Base-by-base conservation (phyloP, 2,797 vertebrate genomes). In the Amblyraja radiata region DNA sequence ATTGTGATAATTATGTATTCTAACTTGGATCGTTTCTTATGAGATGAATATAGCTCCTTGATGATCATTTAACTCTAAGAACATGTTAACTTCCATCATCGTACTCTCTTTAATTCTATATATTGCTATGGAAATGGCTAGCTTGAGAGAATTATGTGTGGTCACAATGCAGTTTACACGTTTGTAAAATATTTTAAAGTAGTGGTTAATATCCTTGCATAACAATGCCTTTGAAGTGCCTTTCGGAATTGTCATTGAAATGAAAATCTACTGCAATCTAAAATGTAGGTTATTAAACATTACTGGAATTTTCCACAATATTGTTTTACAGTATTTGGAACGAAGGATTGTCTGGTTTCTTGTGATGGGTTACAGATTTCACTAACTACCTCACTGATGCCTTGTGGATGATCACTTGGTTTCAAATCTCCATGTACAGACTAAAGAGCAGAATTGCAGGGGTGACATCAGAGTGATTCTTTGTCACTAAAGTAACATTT, bases 51-150 rank as follows among this genome's bases (percentile, higher is more conserved):
- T 14, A 93, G 94, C 94, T 94, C 94, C 83, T 73, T 65, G 58
- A 77, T 90, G 94, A 93, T 94, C 93, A 94, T 94, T 94, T 86
- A 94, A 95, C 94, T 81, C 25, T 11, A 86, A 93, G 94, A 94
- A 95, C 94, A 94, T 81, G 93, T 94, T 95, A 95, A 95, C 94
- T 95, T 94, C 94, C 91, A 18, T 95, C 95, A 94, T 91, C 94
- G 93, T 93, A 94, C 95, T 94, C 93, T 93, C 93, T 94, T 93
- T 96, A 94, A 94, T 94, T 95, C 94, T 95, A 94, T 94, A 94
- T 94, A 95, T 94, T 46, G 93, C 94, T 93, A 95, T 94, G 95
- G 95, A 94, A 95, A 94, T 93, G 94, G 94, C 39, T 93, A 88
- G 73, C 28, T 73, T 32, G 93, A 76, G 93, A 88, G 83, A 86